phyloP scores from a whole-genome alignment of 2,888 invertebrate genomes.

The Drosophila fungiperda region DNA sequence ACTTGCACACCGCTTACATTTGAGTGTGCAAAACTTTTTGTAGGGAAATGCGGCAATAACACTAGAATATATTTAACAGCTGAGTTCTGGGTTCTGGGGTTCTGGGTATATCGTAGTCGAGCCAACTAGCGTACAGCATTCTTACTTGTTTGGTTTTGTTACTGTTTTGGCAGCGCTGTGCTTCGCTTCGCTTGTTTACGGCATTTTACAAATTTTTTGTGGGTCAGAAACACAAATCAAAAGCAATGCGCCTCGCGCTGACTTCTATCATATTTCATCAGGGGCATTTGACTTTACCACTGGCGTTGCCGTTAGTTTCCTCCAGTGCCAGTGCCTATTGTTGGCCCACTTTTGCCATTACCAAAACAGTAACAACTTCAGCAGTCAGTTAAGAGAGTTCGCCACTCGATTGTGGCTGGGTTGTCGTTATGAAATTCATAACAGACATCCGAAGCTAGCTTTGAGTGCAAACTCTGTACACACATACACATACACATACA shows the following conservation, averaged over 20 bases:
- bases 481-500: background rate
- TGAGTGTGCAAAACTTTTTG: background rate
- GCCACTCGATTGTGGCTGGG: slow-evolving; percentile 9
- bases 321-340: slow-evolving; percentile 18
- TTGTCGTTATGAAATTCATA: slow-evolving; percentile 53
- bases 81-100: background rate
- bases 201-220: slow-evolving; percentile 71
- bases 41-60: background rate
- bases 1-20: background rate
- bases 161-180: slow-evolving; percentile 26
- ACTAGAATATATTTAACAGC: background rate
- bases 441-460: slow-evolving; percentile 29
- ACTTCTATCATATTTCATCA: slow-evolving; percentile 77
- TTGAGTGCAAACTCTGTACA: slow-evolving; percentile 43
- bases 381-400: slow-evolving; percentile 5
- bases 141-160: slow-evolving; percentile 44
- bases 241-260: slow-evolving; percentile 65
- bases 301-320: slow-evolving; percentile 20
- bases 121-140: background rate
- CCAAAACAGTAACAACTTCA: slow-evolving; percentile 41
- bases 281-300: slow-evolving; percentile 56
- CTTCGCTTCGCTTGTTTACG: slow-evolving; percentile 62
- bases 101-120: background rate
- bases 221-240: slow-evolving; percentile 77
- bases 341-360: slow-evolving; percentile 49